Evolutionary conservation across 2,113 vertebrate genomes (phyloP).

Genomic region (Eurypyga helias): DNA sequence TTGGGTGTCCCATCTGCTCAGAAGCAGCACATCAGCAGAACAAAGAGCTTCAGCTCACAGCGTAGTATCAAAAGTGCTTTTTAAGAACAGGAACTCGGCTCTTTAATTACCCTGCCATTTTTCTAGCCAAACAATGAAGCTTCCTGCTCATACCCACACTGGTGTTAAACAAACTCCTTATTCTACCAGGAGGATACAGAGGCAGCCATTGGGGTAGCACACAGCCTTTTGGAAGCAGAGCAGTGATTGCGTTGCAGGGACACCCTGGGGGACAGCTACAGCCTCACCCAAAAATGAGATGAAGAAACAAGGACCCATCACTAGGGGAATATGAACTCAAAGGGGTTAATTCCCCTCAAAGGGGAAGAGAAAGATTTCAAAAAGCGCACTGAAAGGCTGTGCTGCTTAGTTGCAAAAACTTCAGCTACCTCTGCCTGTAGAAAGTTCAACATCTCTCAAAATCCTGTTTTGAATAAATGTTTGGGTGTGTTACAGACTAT

Average conservation of each 20-base stretch:
- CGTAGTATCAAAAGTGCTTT: neutral
- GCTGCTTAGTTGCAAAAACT: neutral
- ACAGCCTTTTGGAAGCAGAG: neutral
- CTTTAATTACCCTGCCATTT: conserved; percentile 23
- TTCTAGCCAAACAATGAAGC: neutral
- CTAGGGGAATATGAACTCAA: neutral
- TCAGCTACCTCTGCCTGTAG: neutral
- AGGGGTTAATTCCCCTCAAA: neutral
- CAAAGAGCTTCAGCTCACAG: neutral
- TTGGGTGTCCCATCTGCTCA: conserved; percentile 65
- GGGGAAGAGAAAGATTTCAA: neutral
- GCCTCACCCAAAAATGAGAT: neutral
- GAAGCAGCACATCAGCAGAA: neutral
- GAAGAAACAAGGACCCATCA: neutral
- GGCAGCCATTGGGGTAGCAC: neutral
- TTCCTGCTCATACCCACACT: neutral
- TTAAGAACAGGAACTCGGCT: neutral
- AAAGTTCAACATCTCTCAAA: neutral
- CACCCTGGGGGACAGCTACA: neutral
- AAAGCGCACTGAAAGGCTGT: neutral
- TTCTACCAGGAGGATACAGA: neutral
- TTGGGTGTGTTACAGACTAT: neutral
- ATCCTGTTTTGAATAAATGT: neutral
- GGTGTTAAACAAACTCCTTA: neutral
- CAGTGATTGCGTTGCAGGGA: neutral